These are phyloP conservation scores for Urocolius indicus DNA, from an alignment of 2,113 vertebrate species.

Conservation along the genomic window DNA sequence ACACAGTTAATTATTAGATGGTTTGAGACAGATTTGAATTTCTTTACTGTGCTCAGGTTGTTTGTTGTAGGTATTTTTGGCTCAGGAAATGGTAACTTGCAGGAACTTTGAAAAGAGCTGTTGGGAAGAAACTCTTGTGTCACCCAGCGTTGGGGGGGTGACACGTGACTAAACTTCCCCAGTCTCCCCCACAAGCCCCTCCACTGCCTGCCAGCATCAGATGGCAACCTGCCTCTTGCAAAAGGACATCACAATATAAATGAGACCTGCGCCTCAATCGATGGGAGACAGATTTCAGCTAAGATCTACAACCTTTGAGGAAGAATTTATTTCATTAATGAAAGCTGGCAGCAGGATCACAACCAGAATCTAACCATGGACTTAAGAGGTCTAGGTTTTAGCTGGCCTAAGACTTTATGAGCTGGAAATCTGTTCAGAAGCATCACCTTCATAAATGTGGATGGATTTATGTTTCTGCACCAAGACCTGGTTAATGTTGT, in stretches of 20 bases:
- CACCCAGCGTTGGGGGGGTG: neutral
- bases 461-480: neutral
- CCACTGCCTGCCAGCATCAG: neutral
- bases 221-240: neutral
- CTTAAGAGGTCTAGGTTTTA: neutral
- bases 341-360: neutral
- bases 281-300: neutral
- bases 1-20: neutral
- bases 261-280: neutral
- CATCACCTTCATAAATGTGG: fast-evolving
- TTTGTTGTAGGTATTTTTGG: slow-evolving; percentile 14
- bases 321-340: neutral
- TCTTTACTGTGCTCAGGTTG: neutral
- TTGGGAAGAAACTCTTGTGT: neutral
- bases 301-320: neutral
- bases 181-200: fast-evolving
- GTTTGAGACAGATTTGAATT: slow-evolving; percentile 22
- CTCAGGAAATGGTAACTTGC: neutral
- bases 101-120: neutral
- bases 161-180: neutral
- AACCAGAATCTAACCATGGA: neutral
- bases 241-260: neutral
- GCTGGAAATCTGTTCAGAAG: neutral
- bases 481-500: neutral
- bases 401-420: neutral